Percentiles rank a stretch among this genome's conserved stretches.
Conservation (phyloP, 1,140 invertebrate genomes). For the Drosophila repletoides region DNA sequence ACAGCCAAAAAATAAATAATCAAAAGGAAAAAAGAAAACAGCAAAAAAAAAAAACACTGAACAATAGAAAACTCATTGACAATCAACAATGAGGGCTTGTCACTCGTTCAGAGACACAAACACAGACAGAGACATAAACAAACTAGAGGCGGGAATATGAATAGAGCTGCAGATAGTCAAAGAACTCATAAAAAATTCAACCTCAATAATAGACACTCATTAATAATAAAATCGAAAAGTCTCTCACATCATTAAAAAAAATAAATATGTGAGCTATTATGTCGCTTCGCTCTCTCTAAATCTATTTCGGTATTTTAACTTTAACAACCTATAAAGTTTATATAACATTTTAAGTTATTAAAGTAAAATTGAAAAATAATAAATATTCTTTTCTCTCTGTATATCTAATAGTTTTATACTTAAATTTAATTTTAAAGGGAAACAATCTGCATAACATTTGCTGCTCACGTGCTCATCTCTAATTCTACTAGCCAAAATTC, state of each 20-base stretch:
- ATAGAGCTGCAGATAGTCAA: not conserved
- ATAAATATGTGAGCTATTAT: no score
- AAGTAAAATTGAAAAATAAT: no score
- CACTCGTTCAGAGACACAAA: not conserved
- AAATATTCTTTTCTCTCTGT: no score
- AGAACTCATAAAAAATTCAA: not conserved
- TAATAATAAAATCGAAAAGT: not conserved
- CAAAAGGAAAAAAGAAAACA: conserved; percentile 12
- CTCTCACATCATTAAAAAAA: no score
- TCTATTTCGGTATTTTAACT: no score
- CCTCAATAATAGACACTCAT: not conserved
- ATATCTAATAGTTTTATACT: no score
- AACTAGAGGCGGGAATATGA: not conserved
- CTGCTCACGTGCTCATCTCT: conserved; percentile 3
- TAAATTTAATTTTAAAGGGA: no score
- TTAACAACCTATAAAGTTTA: no score
- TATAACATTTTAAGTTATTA: no score
- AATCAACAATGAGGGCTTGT: conserved; percentile 10
- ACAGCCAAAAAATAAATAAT: conserved; percentile 13
- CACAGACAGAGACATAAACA: not conserved
- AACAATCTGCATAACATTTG: no score
- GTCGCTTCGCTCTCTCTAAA: no score
- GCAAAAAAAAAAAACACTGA: not conserved
- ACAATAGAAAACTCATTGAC: conserved; percentile 14
- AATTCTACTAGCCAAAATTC: not conserved